Evolutionary conservation across 2,113 vertebrate genomes (phyloP).

Genomic region (Sander vitreus): DNA sequence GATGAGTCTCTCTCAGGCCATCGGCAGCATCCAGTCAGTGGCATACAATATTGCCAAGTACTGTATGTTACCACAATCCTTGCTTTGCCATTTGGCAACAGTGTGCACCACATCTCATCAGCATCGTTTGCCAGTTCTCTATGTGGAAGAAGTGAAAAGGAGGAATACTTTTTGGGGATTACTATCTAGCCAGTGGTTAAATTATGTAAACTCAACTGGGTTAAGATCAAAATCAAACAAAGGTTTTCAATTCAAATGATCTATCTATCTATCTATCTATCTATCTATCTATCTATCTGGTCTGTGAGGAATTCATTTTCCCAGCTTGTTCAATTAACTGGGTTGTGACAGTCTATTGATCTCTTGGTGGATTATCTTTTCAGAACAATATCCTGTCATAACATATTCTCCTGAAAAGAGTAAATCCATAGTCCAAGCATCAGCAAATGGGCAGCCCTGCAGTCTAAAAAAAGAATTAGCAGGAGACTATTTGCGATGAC

Average conservation of each 20-base stretch:
- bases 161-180: not conserved
- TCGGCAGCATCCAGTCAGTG: not conserved
- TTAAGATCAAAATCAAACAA: not conserved
- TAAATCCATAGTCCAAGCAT: constrained; percentile 48
- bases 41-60: not conserved
- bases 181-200: not conserved
- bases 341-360: constrained; percentile 68
- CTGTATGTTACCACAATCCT: not conserved
- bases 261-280: not conserved
- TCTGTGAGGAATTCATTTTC: constrained; percentile 62
- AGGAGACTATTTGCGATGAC: not conserved
- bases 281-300: constrained; percentile 34
- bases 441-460: constrained; percentile 5
- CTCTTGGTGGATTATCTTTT: constrained; percentile 70
- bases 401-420: constrained; percentile 53
- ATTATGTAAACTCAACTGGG: not conserved
- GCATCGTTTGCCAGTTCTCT: not conserved
- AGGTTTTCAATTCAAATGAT: no score
- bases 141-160: not conserved
- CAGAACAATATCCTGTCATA: constrained; percentile 64
- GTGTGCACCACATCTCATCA: not conserved
- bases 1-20: not conserved
- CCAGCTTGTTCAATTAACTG: constrained; percentile 74
- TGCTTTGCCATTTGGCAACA: not conserved
- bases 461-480: not conserved